phyloP scores from a whole-genome alignment of 2,113 vertebrate genomes.

The Numida meleagris region DNA sequence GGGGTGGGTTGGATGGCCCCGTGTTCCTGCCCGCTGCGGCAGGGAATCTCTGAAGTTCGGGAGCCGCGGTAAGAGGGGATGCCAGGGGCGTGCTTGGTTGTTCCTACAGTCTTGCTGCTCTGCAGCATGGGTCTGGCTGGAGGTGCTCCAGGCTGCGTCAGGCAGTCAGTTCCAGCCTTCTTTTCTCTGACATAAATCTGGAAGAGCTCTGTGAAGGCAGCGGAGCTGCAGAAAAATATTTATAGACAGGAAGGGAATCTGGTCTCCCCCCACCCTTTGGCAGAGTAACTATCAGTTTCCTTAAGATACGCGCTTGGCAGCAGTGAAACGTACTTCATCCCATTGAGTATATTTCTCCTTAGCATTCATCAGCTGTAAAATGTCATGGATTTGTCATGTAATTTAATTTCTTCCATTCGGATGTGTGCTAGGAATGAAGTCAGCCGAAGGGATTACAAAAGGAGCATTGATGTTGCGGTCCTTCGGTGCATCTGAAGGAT shows the following conservation, averaged over 20 bases:
- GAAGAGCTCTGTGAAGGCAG: conserved; percentile 3
- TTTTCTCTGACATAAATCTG: conserved; percentile 19
- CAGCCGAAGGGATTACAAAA: conserved; percentile 51
- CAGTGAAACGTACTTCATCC: not conserved
- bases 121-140: not conserved
- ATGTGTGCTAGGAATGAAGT: conserved; percentile 32
- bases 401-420: conserved; percentile 3
- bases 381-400: conserved; percentile 14
- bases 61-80: accelerated
- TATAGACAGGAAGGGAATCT: conserved; percentile 32
- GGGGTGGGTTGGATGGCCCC: accelerated
- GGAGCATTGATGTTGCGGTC: conserved; percentile 30
- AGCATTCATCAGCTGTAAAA: not conserved
- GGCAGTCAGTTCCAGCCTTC: not conserved
- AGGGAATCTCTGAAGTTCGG: not conserved
- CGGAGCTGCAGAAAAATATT: conserved; percentile 11
- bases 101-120: not conserved
- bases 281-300: conserved; percentile 30
- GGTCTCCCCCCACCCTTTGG: conserved; percentile 59
- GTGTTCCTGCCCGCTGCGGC: not conserved
- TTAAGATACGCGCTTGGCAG: conserved; percentile 27
- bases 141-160: conserved; percentile 16
- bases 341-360: not conserved
- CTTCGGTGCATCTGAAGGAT: not conserved
- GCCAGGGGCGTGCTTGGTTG: accelerated